phyloP scores from a whole-genome alignment of 2,113 vertebrate genomes.

The Phylloscopus trochiloides region DNA sequence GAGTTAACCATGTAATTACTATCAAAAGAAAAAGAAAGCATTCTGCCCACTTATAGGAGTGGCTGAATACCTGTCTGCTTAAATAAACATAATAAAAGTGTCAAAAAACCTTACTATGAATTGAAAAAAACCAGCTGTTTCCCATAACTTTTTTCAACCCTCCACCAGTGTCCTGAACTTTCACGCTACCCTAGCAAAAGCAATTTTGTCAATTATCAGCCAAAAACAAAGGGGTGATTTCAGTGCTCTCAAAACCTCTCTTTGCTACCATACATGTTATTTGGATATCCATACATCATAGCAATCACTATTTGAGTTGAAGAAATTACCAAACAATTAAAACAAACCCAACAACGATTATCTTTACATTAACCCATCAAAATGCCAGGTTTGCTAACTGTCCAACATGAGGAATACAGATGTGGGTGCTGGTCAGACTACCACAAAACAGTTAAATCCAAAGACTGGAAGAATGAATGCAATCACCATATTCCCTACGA shows the following conservation, averaged over 20 bases:
- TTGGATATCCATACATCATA: not conserved
- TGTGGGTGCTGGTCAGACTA: not conserved
- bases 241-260: not conserved
- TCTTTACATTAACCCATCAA: not conserved
- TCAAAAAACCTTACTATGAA: not conserved
- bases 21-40: not conserved
- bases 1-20: not conserved
- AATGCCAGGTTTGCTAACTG: not conserved
- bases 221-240: not conserved
- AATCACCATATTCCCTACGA: not conserved
- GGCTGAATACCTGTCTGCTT: not conserved
- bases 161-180: not conserved
- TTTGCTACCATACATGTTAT: not conserved
- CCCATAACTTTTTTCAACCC: not conserved
- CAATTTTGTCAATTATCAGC: not conserved
- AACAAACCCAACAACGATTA: not conserved
- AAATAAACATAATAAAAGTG: not conserved
- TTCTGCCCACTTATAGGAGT: not conserved
- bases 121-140: not conserved
- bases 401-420: not conserved
- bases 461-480: not conserved
- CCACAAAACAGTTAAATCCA: not conserved
- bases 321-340: not conserved
- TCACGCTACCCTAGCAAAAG: not conserved
- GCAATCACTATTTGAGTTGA: not conserved